Evolutionary conservation across 1,140 invertebrate genomes (phyloP).

Genomic region (Gonatopus flavifemur): DNA sequence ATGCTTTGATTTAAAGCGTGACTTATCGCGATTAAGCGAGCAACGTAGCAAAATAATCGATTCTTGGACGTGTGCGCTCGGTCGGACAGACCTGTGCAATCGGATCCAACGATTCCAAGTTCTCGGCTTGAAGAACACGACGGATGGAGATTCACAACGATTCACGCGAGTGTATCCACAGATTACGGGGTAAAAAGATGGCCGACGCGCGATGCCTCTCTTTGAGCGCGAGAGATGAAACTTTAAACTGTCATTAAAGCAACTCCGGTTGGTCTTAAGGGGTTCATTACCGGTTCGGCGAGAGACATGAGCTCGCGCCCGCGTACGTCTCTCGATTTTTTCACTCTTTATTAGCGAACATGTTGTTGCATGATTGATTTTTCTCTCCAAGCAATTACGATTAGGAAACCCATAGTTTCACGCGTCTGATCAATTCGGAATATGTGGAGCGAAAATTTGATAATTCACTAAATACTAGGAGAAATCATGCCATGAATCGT

Average conservation of each 20-base stretch:
- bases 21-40: slow-evolving; percentile 1
- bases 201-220: slow-evolving; percentile 23
- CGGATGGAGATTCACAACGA: no score
- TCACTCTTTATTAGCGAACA: no score
- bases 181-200: slow-evolving; percentile 33
- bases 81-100: no score
- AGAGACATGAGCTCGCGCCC: no score
- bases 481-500: no score
- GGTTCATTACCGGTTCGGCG: slow-evolving; percentile 26
- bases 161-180: slow-evolving; percentile 19
- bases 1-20: no score
- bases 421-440: no score
- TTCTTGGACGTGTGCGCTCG: slow-evolving; percentile 14
- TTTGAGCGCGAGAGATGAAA: slow-evolving; percentile 36
- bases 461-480: no score
- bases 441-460: no score
- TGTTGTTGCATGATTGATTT: no score
- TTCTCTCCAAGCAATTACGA: no score
- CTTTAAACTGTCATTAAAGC: slow-evolving; percentile 39
- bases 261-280: slow-evolving; percentile 22
- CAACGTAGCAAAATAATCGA: slow-evolving; percentile 21
- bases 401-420: no score
- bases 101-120: slow-evolving; percentile 6
- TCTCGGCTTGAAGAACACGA: slow-evolving; percentile 7
- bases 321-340: slow-evolving; percentile 26